Percentiles rank a stretch among this genome's conserved stretches.
Evolutionary conservation across 2,888 invertebrate species (phyloP).

Genomic region (Cactoblastis cactorum): DNA sequence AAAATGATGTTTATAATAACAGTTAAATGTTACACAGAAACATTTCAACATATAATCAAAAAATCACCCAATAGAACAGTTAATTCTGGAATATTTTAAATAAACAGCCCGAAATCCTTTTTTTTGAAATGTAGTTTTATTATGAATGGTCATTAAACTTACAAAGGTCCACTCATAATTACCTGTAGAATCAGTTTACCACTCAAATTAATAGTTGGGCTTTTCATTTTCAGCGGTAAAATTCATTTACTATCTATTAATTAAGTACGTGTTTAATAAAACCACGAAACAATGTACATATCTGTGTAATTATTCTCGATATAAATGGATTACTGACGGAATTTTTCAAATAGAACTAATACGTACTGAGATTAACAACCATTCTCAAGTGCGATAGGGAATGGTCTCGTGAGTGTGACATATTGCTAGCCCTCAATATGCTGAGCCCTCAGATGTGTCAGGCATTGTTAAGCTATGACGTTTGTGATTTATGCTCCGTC

Average conservation of each 20-base stretch:
- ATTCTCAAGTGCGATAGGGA: not conserved
- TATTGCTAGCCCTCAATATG: conserved; percentile 65
- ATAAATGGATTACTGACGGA: too few relatives aligned
- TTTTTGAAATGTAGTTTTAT: not conserved
- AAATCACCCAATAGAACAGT: too few relatives aligned
- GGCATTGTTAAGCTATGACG: conserved; percentile 60
- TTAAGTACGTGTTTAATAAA: too few relatives aligned
- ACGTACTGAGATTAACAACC: too few relatives aligned
- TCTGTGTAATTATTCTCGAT: too few relatives aligned
- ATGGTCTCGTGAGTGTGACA: conserved; percentile 41
- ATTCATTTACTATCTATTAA: too few relatives aligned
- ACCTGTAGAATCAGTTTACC: not conserved
- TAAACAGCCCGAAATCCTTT: not conserved
- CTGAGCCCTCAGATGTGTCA: conserved; percentile 65
- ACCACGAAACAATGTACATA: too few relatives aligned
- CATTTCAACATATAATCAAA: too few relatives aligned
- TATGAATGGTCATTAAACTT: not conserved
- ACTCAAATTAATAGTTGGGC: not conserved
- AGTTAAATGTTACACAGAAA: too few relatives aligned
- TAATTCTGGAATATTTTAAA: too few relatives aligned
- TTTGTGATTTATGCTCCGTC: conserved; percentile 46
- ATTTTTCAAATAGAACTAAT: too few relatives aligned
- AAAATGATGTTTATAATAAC: too few relatives aligned
- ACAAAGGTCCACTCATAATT: not conserved
- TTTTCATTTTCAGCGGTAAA: not conserved